Conservation (phyloP, 53 echinoderm and acorn worm species). For the Holothuria scabra region DNA sequence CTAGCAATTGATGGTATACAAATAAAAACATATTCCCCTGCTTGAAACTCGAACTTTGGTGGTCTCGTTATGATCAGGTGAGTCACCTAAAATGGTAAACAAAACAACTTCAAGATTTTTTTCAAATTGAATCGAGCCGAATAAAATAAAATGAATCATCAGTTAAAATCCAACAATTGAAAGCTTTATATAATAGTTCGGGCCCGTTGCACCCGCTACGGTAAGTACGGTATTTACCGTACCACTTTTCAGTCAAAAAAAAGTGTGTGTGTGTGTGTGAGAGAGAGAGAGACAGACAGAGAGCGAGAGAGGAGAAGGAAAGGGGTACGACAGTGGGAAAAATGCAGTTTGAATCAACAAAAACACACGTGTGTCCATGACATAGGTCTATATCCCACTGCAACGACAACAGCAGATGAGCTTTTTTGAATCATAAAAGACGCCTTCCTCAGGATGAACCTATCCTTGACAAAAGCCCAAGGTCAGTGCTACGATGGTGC, state of each 20-base stretch:
- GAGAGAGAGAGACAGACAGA: too few species aligned
- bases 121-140: too few species aligned
- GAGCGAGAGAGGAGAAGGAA: too few species aligned
- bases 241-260: too few species aligned
- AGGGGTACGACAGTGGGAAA: too few species aligned
- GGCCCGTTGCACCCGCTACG: too few species aligned
- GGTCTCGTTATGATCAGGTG: conserved; percentile 84
- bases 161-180: too few species aligned
- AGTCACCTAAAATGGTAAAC: conserved; percentile 48
- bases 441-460: conserved; percentile 38
- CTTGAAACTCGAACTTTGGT: conserved; percentile 76
- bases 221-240: too few species aligned
- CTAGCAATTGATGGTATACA: conserved; percentile 85
- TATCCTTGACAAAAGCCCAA: conserved; percentile 40
- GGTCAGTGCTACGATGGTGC: conserved; percentile 58
- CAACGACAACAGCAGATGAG: conserved; percentile 38
- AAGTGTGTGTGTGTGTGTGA: too few species aligned
- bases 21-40: conserved; percentile 90
- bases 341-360: too few species aligned
- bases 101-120: too few species aligned
- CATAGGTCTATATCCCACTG: conserved; percentile 51
- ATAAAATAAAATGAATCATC: background rate
- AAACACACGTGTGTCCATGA: background rate
- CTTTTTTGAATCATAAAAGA: conserved; percentile 51
- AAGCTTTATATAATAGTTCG: too few species aligned